Base-by-base conservation (phyloP, 2,888 invertebrate species). In the Hirtodrosophila confusa region DNA sequence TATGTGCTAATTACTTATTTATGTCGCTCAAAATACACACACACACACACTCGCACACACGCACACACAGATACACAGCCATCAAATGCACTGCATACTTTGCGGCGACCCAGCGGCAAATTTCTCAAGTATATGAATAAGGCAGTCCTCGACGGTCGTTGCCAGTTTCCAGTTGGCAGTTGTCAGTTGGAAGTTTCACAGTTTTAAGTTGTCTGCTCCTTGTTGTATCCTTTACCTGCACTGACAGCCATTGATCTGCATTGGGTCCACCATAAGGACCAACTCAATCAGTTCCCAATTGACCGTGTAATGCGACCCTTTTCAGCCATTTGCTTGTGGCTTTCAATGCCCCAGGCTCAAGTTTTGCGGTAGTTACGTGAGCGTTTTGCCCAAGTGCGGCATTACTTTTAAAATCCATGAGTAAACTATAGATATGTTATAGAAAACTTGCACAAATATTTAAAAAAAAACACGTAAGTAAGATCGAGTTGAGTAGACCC, bases 1-100 rank as follows among this genome's bases (percentile, higher is more conserved):
- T 84, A 72, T 86, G 78, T 69, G 77, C 79, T 84, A 84, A 85
- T 84, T 84, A 84, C 66, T 84, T 84, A 84, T 84, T 84, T 87
- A 84, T 87, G 68, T 63, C 61, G 60, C 67, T 66, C 55, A 58
- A 41, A 24, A 49, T 11, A 58, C 7, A 11, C 8, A 11, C 47
- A 40, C 24, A 29, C 35, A 23, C 31, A 47, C 17, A 33, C 3
- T 23, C 39, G 29, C 35, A 57, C 7, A 43, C 7, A 45, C 10
- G 33, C 9, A 39, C 17, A 49, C 6, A 39, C 17, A 11, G 4
- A 43, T 3, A 29, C 12, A 49, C 6, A 36, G n/a, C 0, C 12
- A 49, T 49, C 39, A 48, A 55, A 57, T 58, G 54, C 57, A 56
- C 51, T 69, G 70, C 69, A 64, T 63, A 62, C 55, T 69, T 69